These are phyloP conservation scores for Trilocha varians DNA, from an alignment of 2,888 invertebrate genomes.

Conservation along the genomic window DNA sequence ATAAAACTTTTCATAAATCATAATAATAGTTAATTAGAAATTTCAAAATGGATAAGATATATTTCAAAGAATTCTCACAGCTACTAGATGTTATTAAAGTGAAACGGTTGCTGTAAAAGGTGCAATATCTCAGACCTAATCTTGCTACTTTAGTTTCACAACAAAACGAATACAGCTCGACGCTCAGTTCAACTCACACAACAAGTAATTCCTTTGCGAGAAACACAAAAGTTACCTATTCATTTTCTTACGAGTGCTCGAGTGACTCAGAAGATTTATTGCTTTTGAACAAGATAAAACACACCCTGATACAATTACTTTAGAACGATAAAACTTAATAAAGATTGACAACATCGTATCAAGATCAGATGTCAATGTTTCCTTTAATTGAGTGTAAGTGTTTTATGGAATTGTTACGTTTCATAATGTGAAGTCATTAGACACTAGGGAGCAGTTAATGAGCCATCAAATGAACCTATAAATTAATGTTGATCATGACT, in stretches of 20 bases:
- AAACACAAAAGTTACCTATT: not conserved
- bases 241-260: not conserved
- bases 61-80: too few relatives aligned
- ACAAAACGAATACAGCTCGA: not conserved
- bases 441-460: constrained; percentile 56
- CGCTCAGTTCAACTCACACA: not conserved
- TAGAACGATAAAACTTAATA: constrained; percentile 32
- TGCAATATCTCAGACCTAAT: not conserved
- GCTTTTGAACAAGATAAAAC: constrained; percentile 11
- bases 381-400: constrained; percentile 55
- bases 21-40: too few relatives aligned
- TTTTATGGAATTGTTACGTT: constrained; percentile 50
- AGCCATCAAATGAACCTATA: constrained; percentile 63
- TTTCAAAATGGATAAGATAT: too few relatives aligned
- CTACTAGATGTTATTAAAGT: not conserved
- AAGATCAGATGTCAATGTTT: constrained; percentile 42
- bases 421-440: constrained; percentile 55
- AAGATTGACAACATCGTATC: constrained; percentile 26
- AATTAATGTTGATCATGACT: constrained; percentile 69
- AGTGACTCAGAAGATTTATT: not conserved
- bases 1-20: too few relatives aligned
- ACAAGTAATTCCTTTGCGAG: too few relatives aligned
- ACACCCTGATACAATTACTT: not conserved
- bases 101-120: not conserved
- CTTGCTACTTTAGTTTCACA: too few relatives aligned